These are phyloP conservation scores for Lamellibrachia columna DNA, from an alignment of 2,888 invertebrate species.

Conservation along the genomic window DNA sequence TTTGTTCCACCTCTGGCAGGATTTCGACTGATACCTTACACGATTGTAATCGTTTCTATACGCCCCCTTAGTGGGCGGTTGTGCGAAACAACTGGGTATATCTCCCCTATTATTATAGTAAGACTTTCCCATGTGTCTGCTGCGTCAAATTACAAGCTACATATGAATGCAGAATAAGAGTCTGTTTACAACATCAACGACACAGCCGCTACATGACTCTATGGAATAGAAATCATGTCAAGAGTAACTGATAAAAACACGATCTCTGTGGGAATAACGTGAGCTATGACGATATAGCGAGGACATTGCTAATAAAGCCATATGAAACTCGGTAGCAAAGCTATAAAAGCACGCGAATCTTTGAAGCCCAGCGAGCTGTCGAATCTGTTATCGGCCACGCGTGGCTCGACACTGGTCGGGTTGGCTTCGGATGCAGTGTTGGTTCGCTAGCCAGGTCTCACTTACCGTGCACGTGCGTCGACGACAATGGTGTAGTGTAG, in stretches of 20 bases:
- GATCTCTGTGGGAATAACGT: not conserved
- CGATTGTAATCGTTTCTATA: not conserved
- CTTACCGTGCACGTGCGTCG: not conserved
- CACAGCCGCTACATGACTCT: not conserved
- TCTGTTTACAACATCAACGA: not conserved
- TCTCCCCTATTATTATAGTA: not conserved
- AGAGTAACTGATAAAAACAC: not conserved
- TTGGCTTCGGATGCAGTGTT: not conserved
- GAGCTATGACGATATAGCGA: not conserved
- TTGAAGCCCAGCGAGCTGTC: not conserved
- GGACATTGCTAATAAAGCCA: not conserved
- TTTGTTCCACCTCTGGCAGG: not conserved
- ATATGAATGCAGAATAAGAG: not conserved
- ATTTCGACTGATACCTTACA: not conserved
- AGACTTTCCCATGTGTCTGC: not conserved
- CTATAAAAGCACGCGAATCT: not conserved
- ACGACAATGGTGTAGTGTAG: not conserved
- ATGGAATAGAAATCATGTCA: not conserved
- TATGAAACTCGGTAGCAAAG: constrained; percentile 6
- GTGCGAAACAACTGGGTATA: too few relatives aligned
- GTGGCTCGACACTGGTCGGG: not conserved
- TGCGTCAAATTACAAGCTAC: not conserved
- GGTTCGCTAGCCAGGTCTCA: not conserved
- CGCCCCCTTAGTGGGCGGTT: too few relatives aligned
- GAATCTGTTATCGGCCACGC: not conserved